Percentiles rank a stretch among this genome's conserved stretches.
These are phyloP conservation scores for Pao palembangensis DNA, from an alignment of 2,113 vertebrate species.

Conservation along the genomic window DNA sequence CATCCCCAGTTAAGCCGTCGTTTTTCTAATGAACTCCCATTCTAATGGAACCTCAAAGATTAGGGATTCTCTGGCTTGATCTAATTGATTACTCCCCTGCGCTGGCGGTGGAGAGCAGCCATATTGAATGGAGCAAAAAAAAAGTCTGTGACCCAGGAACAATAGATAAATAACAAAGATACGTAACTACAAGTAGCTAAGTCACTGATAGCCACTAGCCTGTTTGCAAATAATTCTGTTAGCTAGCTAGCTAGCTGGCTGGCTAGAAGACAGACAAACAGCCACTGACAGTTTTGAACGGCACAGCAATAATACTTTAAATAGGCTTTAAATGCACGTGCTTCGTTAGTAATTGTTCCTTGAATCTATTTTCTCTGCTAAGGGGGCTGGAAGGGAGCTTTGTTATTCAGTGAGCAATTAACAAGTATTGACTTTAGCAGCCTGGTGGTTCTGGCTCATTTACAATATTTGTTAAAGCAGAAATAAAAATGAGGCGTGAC, in stretches of 20 bases:
- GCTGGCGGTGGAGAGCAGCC: background rate
- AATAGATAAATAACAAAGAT: too few relatives aligned
- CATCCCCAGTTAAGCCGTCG: slow-evolving; percentile 20
- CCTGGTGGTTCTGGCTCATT: slow-evolving; percentile 31
- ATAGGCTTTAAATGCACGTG: slow-evolving; percentile 10
- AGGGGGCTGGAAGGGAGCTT: background rate
- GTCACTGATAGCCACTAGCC: too few relatives aligned
- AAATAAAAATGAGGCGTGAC: slow-evolving; percentile 14
- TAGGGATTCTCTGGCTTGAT: slow-evolving; percentile 33
- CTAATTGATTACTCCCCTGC: slow-evolving; percentile 4
- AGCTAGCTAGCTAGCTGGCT: too few relatives aligned
- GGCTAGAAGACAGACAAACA: slow-evolving; percentile 26
- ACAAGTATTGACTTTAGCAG: background rate
- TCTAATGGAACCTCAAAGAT: slow-evolving; percentile 31
- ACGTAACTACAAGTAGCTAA: too few relatives aligned
- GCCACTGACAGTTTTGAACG: background rate
- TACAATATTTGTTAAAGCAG: slow-evolving; percentile 24
- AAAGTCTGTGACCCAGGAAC: too few relatives aligned
- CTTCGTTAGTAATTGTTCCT: slow-evolving; percentile 25
- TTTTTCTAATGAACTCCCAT: slow-evolving; percentile 34
- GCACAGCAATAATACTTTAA: slow-evolving; percentile 21
- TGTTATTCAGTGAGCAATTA: slow-evolving; percentile 34
- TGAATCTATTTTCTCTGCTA: slow-evolving; percentile 10
- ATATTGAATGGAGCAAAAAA: too few relatives aligned
- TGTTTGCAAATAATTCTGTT: background rate